phyloP scores from a whole-genome alignment of 2,113 vertebrate genomes.

The Henicopernis longicauda region DNA sequence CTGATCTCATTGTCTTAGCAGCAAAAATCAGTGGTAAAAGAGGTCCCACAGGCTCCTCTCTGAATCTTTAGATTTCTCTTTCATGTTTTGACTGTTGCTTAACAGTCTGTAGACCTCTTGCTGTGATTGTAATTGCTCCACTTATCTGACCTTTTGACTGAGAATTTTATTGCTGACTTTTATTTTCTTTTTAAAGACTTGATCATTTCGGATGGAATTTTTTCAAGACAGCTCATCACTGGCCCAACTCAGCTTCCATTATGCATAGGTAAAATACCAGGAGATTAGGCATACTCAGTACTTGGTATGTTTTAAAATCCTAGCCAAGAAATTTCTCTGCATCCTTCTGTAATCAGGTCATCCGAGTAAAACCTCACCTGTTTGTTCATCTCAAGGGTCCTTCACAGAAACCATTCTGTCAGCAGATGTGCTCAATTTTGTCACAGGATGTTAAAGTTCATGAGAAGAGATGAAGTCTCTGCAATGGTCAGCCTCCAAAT shows the following conservation, averaged over 20 bases:
- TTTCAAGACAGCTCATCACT: neutral
- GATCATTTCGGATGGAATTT: neutral
- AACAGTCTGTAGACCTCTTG: neutral
- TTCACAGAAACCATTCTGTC: neutral
- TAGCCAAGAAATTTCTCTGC: neutral
- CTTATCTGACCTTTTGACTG: neutral
- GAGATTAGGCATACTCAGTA: neutral
- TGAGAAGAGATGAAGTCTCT: neutral
- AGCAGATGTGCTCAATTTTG: neutral
- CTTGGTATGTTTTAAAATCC: neutral
- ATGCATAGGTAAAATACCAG: neutral
- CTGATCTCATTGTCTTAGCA: neutral
- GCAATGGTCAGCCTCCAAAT: neutral
- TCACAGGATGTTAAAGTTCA: neutral
- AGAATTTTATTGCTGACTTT: neutral
- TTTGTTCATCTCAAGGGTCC: neutral
- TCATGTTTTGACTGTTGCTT: neutral
- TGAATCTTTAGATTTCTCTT: neutral
- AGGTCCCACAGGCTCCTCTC: neutral
- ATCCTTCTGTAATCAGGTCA: neutral
- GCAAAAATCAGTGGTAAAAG: neutral
- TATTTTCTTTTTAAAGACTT: neutral
- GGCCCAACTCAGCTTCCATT: neutral
- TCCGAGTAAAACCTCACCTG: neutral
- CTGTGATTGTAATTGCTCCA: neutral